These are phyloP conservation scores for Nyleta sp. DNA, from an alignment of 2,888 invertebrate genomes.

Conservation along the genomic window DNA sequence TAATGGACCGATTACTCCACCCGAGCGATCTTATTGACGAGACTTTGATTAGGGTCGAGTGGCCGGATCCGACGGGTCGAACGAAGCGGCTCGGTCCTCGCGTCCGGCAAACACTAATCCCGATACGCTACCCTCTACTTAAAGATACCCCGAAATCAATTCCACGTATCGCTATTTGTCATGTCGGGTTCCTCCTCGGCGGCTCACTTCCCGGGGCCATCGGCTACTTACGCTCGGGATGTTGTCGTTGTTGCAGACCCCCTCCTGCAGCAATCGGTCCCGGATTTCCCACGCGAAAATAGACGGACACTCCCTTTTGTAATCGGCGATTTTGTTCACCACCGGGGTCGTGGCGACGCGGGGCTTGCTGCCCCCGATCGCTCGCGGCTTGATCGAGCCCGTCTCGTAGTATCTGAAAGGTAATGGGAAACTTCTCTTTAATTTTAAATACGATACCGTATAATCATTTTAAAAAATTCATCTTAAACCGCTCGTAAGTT, in stretches of 20 bases:
- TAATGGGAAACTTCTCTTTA: neutral
- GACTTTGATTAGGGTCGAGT: conserved; percentile 83
- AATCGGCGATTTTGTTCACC: conserved; percentile 97
- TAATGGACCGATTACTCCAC: conserved; percentile 82
- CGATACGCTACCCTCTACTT: conserved; percentile 58
- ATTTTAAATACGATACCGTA: neutral
- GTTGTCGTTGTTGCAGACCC: conserved; percentile 98
- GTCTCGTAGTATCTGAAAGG: conserved; percentile 96
- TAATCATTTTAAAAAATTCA: neutral
- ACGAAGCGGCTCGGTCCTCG: conserved; percentile 68
- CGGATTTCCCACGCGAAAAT: conserved; percentile 99
- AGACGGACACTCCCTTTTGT: conserved; percentile 98
- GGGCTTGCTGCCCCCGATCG: conserved; percentile 98
- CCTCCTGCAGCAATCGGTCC: conserved; percentile 96
- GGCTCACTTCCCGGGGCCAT: neutral
- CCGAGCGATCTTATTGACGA: conserved; percentile 81
- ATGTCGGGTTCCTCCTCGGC: conserved; percentile 37
- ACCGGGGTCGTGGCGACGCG: conserved; percentile 97
- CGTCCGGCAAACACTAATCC: conserved; percentile 65
- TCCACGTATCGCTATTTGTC: conserved; percentile 60
- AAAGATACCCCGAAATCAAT: conserved; percentile 62
- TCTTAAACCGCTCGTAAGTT: no score
- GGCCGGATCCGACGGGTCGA: conserved; percentile 80
- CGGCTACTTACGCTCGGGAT: conserved; percentile 97
- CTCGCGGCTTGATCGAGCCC: conserved; percentile 97